These are phyloP conservation scores for Phenganax stokvisi DNA, from an alignment of 92 coral and sea anemone species.

Conservation along the genomic window DNA sequence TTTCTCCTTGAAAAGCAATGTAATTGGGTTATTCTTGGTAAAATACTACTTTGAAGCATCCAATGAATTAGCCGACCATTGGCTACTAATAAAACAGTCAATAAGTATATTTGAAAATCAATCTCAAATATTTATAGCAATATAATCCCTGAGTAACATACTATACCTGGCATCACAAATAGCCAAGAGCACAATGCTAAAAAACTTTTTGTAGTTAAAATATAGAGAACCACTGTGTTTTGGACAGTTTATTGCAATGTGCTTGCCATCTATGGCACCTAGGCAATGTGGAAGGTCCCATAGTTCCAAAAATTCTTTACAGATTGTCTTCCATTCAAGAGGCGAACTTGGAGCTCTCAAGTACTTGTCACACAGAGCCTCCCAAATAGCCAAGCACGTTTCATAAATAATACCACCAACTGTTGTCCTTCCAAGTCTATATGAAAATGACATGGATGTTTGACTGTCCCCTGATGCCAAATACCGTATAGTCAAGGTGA, in stretches of 20 bases:
- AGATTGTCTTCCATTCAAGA: slow-evolving; percentile 26
- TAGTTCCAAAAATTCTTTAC: slow-evolving; percentile 36
- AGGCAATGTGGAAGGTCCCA: too few relatives aligned
- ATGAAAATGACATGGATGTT: not conserved
- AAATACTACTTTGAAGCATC: too few relatives aligned
- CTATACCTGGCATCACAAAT: slow-evolving; percentile 53
- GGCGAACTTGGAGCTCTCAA: slow-evolving; percentile 7
- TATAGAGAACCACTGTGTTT: slow-evolving; percentile 44
- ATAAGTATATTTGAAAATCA: too few relatives aligned
- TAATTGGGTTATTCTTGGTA: too few relatives aligned
- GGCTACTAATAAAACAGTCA: too few relatives aligned
- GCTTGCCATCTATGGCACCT: slow-evolving; percentile 39
- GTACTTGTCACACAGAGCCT: not conserved
- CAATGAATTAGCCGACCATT: too few relatives aligned
- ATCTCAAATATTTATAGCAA: too few relatives aligned
- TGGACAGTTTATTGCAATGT: slow-evolving; percentile 49
- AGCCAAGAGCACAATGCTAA: slow-evolving; percentile 51
- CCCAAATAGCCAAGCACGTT: not conserved
- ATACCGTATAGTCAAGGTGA: not conserved
- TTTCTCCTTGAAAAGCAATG: too few relatives aligned
- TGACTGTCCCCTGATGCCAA: not conserved
- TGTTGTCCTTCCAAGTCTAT: not conserved
- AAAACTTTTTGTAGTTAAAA: slow-evolving; percentile 45
- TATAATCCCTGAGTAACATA: too few relatives aligned
- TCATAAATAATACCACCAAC: not conserved